These are phyloP conservation scores for Pollenia angustigena DNA, from an alignment of 2,888 invertebrate genomes.

Conservation along the genomic window DNA sequence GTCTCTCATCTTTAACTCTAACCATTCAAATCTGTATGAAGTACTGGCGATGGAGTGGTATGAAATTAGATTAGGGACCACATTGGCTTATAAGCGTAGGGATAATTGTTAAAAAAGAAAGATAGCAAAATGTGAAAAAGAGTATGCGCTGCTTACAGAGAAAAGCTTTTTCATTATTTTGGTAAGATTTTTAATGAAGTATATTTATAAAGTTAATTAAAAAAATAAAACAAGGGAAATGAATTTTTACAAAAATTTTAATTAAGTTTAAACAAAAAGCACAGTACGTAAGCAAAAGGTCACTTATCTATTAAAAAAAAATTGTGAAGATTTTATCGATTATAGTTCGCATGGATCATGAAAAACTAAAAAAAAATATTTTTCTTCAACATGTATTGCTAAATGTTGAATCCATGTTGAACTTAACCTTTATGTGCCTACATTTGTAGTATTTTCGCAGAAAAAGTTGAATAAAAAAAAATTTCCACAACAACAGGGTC, in stretches of 20 bases:
- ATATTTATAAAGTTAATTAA: constrained; percentile 45
- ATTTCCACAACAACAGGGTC: too few species aligned
- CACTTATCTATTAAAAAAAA: too few species aligned
- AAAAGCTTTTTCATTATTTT: constrained; percentile 17
- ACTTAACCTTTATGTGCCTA: too few species aligned
- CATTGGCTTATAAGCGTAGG: constrained; percentile 18
- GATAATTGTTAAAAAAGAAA: constrained; percentile 3
- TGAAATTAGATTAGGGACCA: constrained; percentile 58
- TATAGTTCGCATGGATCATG: too few species aligned
- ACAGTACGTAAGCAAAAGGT: neutral
- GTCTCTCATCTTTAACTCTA: neutral
- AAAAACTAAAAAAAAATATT: too few species aligned
- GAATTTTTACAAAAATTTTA: neutral
- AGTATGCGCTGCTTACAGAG: neutral
- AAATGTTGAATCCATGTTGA: too few species aligned
- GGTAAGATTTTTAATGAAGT: constrained; percentile 47
- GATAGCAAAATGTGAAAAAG: neutral
- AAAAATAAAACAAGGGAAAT: neutral
- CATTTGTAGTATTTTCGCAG: too few species aligned
- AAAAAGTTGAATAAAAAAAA: too few species aligned
- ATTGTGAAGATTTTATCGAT: too few species aligned
- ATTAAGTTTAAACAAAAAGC: neutral
- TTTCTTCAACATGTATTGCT: too few species aligned
- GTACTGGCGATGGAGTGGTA: neutral
- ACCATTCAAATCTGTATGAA: neutral